Evolutionary conservation across 2,113 vertebrate species (phyloP).

Genomic region (Ellobius talpinus): DNA sequence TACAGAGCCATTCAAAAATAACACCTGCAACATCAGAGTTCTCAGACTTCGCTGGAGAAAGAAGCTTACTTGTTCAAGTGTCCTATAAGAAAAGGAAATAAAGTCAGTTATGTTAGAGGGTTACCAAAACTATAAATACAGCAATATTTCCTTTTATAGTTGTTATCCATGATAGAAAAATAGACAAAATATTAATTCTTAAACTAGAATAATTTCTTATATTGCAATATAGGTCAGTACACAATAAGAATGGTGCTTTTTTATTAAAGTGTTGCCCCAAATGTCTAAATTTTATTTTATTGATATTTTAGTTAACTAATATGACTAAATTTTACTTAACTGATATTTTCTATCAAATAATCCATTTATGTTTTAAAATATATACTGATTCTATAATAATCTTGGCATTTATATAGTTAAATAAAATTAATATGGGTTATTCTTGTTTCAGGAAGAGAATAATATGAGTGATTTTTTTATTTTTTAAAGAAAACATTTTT

Average conservation of each 20-base stretch:
- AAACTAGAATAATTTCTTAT: not conserved
- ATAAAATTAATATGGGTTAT: not conserved
- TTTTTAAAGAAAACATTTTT: not conserved
- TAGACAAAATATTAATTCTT: not conserved
- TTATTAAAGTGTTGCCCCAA: not conserved
- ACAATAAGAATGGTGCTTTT: not conserved
- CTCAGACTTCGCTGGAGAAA: not conserved
- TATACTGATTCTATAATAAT: not conserved
- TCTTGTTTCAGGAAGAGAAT: not conserved
- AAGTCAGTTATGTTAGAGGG: not conserved
- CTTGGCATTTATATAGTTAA: not conserved
- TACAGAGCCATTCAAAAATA: not conserved
- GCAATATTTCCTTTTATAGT: not conserved
- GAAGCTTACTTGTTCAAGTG: constrained; percentile 16
- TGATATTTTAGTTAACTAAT: not conserved
- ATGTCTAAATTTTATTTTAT: not conserved
- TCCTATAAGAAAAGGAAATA: constrained; percentile 20
- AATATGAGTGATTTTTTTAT: not conserved
- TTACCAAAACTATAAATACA: not conserved
- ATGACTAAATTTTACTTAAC: constrained; percentile 34
- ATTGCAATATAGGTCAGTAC: not conserved
- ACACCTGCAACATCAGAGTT: constrained; percentile 34
- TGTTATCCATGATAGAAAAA: not conserved
- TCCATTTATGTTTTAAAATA: not conserved
- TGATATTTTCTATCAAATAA: not conserved